These are phyloP conservation scores for Agrilus planipennis DNA, from an alignment of 1,140 invertebrate genomes.

Conservation along the genomic window DNA sequence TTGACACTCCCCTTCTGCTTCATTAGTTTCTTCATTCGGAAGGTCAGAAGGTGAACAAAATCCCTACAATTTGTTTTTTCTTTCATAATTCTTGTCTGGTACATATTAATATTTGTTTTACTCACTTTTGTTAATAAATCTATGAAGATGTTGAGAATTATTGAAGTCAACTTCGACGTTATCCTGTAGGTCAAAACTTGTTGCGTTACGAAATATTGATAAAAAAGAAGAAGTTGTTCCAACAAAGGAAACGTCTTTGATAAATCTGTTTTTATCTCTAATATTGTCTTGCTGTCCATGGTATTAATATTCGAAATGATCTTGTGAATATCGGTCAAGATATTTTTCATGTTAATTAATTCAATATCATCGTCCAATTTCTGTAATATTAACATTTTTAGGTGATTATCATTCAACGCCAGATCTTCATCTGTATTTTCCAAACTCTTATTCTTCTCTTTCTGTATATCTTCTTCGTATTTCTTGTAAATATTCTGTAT, in stretches of 20 bases:
- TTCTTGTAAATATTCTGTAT: slow-evolving; percentile 62
- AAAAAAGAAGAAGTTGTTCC: slow-evolving; percentile 60
- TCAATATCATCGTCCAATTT: slow-evolving; percentile 45
- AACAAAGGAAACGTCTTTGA: slow-evolving; percentile 50
- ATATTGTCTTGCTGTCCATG: not conserved
- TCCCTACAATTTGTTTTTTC: slow-evolving; percentile 43
- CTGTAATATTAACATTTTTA: slow-evolving; percentile 48
- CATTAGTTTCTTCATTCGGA: slow-evolving; percentile 50
- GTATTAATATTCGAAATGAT: slow-evolving; percentile 5
- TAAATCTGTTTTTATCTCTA: not conserved
- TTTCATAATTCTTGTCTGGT: not conserved
- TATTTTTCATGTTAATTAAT: slow-evolving; percentile 38
- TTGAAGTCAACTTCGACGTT: slow-evolving; percentile 70
- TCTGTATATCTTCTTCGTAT: slow-evolving; percentile 25
- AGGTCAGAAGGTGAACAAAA: slow-evolving; percentile 87
- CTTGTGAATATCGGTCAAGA: slow-evolving; percentile 21
- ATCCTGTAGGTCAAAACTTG: slow-evolving; percentile 62
- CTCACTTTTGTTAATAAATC: slow-evolving; percentile 68
- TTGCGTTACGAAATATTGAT: slow-evolving; percentile 66
- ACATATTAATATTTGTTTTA: not conserved
- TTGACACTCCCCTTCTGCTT: slow-evolving; percentile 43
- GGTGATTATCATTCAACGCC: slow-evolving; percentile 46
- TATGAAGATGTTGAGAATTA: slow-evolving; percentile 74
- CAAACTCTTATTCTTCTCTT: slow-evolving; percentile 3
- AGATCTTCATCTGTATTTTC: slow-evolving; percentile 30